Evolutionary conservation across 1,140 invertebrate genomes (phyloP), one percentile per base, ranked within the genome.

Genomic region (Zaprionus africanus): DNA sequence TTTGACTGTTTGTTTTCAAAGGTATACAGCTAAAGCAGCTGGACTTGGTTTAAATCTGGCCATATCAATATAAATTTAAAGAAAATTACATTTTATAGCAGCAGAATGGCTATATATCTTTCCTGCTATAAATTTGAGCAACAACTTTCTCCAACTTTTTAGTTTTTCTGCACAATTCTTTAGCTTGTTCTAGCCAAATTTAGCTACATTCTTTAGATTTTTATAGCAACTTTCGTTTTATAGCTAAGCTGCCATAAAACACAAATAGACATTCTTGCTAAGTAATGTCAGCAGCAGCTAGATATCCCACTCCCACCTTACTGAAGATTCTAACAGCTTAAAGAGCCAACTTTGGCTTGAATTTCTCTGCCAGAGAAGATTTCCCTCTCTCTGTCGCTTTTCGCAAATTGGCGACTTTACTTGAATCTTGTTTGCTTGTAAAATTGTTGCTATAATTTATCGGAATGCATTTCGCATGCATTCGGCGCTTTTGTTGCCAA

Each of bases 401-500:
- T 46, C 41, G 2, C 15, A 9, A 4, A 46, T 9, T 46, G n/a
- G 7, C n/a, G 6, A 46, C 7, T 41, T 15, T 17, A n/a, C n/a
- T 38, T 22, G 1, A 9, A n/a, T 24, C 4, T 68, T 19, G 28
- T 43, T 1, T 6, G 24, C 41, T 43, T 43, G 1, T 59, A 22
- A n/a, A 22, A 41, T 57, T 63, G 19, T 4, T 11, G 19, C 19
- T 66, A n/a, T 19, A 66, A 31, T 43, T 34, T 26, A 49, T 28
- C 11, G 31, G 4, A 51, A 51, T 15, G n/a, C 11, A 54, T 67
- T 73, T 65, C 34, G 28, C 26, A 64, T 71, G 60, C 60, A 64
- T 26, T 36, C 43, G 22, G 43, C 28, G 11, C 49, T 67, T 56
- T 67, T 73, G 64, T 68, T 62, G 64, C 64, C 15, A 58, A 59